Percentiles rank a stretch among this genome's conserved stretches.
phyloP scores from a whole-genome alignment of 1,140 invertebrate species.

The Marisa cornuarietis region DNA sequence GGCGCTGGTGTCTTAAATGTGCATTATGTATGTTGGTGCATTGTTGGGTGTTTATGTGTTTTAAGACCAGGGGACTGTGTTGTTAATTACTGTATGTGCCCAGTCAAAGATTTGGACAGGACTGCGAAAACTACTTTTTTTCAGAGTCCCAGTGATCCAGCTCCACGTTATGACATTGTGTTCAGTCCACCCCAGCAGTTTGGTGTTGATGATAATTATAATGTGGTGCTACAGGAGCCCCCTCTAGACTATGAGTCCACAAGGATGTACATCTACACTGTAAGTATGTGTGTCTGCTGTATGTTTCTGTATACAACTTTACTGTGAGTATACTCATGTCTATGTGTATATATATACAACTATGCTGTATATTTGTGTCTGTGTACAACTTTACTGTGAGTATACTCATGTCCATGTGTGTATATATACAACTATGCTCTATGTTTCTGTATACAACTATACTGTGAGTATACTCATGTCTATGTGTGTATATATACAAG shows the following conservation, averaged over 20 bases:
- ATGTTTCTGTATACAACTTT: too few relatives aligned
- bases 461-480: too few relatives aligned
- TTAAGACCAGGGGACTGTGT: not conserved
- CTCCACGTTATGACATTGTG: conserved; percentile 26
- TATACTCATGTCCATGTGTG: too few relatives aligned
- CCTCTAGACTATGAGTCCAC: conserved; percentile 43
- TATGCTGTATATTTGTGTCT: too few relatives aligned
- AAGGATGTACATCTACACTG: conserved; percentile 27
- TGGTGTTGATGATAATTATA: conserved; percentile 35
- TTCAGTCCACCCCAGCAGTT: conserved; percentile 32
- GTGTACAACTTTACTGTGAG: too few relatives aligned
- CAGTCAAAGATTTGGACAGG: not conserved
- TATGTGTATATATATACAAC: too few relatives aligned
- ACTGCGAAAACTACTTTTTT: not conserved
- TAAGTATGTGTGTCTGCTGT: conserved; percentile 22
- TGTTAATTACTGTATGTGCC: not conserved
- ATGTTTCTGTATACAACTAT: too few relatives aligned
- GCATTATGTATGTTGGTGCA: not conserved
- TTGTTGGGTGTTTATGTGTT: not conserved
- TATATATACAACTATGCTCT: too few relatives aligned
- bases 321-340: too few relatives aligned
- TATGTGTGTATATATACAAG: too few relatives aligned
- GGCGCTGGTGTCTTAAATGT: too few relatives aligned
- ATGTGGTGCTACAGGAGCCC: conserved; percentile 26
- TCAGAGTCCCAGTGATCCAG: conserved; percentile 33